Conservation (phyloP, 2,888 invertebrate genomes). For the Aromia moschata region DNA sequence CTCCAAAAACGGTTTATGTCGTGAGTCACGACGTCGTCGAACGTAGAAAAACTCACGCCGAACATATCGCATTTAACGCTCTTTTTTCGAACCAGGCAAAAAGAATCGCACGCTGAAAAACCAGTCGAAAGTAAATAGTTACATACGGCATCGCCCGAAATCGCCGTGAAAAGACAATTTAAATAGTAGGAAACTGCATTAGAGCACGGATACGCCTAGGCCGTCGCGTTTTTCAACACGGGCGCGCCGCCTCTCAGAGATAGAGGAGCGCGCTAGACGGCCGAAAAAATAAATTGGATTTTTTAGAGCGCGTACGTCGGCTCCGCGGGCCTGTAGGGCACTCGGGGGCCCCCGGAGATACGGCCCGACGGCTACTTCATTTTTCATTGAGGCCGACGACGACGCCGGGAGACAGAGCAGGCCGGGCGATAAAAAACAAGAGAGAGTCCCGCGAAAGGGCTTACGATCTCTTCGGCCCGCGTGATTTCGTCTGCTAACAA, state of each 20-base stretch:
- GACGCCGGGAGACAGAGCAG: too few species aligned
- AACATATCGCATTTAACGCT: too few species aligned
- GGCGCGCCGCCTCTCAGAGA: slow-evolving; percentile 33
- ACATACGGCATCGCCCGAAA: too few species aligned
- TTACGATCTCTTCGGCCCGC: too few species aligned
- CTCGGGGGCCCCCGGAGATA: not conserved
- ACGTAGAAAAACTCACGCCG: too few species aligned
- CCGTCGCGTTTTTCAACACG: slow-evolving; percentile 31
- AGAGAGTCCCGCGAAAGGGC: slow-evolving; percentile 38
- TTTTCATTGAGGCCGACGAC: slow-evolving; percentile 59
- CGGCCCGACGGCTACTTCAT: slow-evolving; percentile 54
- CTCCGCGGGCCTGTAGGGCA: not conserved
- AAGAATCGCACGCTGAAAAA: too few species aligned
- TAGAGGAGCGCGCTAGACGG: slow-evolving; percentile 26
- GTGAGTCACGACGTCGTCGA: too few species aligned
- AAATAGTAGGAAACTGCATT: slow-evolving; percentile 32
- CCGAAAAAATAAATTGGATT: slow-evolving; percentile 60
- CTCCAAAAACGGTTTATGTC: too few species aligned
- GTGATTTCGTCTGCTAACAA: too few species aligned
- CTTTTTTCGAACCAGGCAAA: too few species aligned
- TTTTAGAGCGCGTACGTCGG: slow-evolving; percentile 44
- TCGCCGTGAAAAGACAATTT: slow-evolving; percentile 38
- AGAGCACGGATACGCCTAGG: too few species aligned
- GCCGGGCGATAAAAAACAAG: slow-evolving; percentile 47
- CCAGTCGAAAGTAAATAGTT: too few species aligned